Evolutionary conservation across 2,113 vertebrate species (phyloP).

Genomic region (Brachyistius frenatus): DNA sequence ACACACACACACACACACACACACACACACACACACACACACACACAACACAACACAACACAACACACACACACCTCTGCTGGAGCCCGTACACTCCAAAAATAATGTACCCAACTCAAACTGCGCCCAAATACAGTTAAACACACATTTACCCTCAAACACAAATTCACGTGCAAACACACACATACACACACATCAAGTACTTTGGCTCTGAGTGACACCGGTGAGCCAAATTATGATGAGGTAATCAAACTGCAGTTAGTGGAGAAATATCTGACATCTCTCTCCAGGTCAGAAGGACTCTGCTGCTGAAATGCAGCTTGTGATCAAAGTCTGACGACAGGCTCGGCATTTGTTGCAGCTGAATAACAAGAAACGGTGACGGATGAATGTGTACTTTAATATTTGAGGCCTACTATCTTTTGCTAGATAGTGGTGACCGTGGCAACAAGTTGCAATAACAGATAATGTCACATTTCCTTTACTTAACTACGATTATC

Average conservation of each 20-base stretch:
- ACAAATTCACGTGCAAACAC: conserved; percentile 9
- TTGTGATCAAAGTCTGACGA: conserved; percentile 14
- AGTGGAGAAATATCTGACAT: conserved; percentile 38
- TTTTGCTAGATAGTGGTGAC: background rate
- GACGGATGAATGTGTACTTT: background rate
- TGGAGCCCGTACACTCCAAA: conserved; percentile 37
- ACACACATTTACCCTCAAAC: conserved; percentile 27
- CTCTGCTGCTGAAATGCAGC: conserved; percentile 8
- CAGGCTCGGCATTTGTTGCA: conserved; percentile 6
- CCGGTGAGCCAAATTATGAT: conserved; percentile 52
- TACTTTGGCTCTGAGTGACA: conserved; percentile 36
- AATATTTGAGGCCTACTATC: background rate
- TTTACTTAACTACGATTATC: background rate
- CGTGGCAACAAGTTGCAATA: background rate
- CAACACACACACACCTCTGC: conserved; percentile 38
- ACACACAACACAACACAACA: conserved; percentile 13
- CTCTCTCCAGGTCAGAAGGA: conserved; percentile 31
- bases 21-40: conserved; percentile 44
- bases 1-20: conserved; percentile 36
- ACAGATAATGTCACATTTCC: no score
- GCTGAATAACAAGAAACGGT: background rate
- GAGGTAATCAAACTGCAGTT: conserved; percentile 67
- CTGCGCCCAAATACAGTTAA: conserved; percentile 35
- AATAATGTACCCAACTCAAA: conserved; percentile 36
- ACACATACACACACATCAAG: conserved; percentile 7